A percentile compares a stretch with the other conserved stretches of the same genome.
Evolutionary conservation across 2,888 invertebrate species (phyloP).

Genomic region (Heliconius cydno): DNA sequence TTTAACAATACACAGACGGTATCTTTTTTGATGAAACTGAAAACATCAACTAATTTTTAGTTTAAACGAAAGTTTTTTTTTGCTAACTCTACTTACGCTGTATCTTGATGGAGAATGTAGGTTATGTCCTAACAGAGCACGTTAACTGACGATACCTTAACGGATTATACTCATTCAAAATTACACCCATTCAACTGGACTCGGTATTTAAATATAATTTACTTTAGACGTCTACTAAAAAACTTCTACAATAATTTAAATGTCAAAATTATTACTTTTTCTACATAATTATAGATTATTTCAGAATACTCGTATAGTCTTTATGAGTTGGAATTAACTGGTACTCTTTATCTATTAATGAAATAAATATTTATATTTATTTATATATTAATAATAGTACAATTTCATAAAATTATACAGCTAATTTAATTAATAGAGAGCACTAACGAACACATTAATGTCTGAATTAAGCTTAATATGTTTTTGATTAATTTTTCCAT

Average conservation of each 20-base stretch:
- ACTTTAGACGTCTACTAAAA: slow-evolving; percentile 11
- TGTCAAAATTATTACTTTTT: background rate
- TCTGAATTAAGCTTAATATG: background rate
- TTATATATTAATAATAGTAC: too few relatives aligned
- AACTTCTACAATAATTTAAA: background rate
- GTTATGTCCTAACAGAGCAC: slow-evolving; percentile 62
- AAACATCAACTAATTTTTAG: background rate
- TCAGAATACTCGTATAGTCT: background rate
- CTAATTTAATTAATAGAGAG: background rate
- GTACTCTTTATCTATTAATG: too few relatives aligned
- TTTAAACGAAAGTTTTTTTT: slow-evolving; percentile 27
- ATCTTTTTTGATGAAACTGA: background rate
- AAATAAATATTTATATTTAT: too few relatives aligned
- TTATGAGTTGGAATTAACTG: background rate
- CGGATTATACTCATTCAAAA: slow-evolving; percentile 58
- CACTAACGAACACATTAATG: too few relatives aligned
- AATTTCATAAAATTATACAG: background rate
- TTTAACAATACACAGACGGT: background rate
- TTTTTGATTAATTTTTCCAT: background rate
- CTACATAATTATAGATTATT: background rate
- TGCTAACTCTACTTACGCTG: slow-evolving; percentile 52
- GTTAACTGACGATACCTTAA: slow-evolving; percentile 52
- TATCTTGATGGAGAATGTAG: slow-evolving; percentile 60
- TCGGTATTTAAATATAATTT: slow-evolving; percentile 25
- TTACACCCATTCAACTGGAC: slow-evolving; percentile 46